A percentile compares a stretch with the other conserved stretches of the same genome.
Conservation (phyloP, 2,888 invertebrate species). For the Synergus laeviventris region DNA sequence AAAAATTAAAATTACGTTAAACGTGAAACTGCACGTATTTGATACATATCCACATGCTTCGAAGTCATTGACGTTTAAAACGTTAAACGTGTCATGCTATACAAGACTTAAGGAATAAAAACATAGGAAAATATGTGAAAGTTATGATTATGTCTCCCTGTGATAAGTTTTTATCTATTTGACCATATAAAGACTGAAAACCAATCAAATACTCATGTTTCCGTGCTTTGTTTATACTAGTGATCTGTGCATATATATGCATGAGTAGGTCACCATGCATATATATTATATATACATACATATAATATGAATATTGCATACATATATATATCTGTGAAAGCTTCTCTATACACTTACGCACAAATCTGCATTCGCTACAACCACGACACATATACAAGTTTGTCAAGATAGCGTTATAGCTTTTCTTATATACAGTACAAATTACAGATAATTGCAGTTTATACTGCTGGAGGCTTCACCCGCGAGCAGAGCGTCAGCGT, state of each 20-base stretch:
- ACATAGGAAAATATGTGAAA: no score
- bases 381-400: conserved; percentile 48
- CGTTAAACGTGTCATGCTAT: no score
- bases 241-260: no score
- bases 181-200: no score
- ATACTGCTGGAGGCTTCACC: conserved; percentile 15
- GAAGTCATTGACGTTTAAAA: no score
- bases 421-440: conserved; percentile 66
- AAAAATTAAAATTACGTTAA: no score
- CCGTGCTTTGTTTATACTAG: neutral
- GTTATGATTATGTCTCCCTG: no score
- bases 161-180: neutral
- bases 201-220: neutral
- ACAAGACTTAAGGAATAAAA: no score
- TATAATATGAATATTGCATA: neutral
- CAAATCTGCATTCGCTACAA: conserved; percentile 32
- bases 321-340: neutral
- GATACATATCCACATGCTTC: no score
- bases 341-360: conserved; percentile 4
- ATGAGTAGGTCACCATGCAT: no score
- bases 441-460: conserved; percentile 69
- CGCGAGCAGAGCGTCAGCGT: conserved; percentile 63
- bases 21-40: no score
- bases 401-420: conserved; percentile 62
- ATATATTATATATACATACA: neutral